Evolutionary conservation across 2,797 vertebrate genomes (phyloP).

Genomic region (Betta splendens): DNA sequence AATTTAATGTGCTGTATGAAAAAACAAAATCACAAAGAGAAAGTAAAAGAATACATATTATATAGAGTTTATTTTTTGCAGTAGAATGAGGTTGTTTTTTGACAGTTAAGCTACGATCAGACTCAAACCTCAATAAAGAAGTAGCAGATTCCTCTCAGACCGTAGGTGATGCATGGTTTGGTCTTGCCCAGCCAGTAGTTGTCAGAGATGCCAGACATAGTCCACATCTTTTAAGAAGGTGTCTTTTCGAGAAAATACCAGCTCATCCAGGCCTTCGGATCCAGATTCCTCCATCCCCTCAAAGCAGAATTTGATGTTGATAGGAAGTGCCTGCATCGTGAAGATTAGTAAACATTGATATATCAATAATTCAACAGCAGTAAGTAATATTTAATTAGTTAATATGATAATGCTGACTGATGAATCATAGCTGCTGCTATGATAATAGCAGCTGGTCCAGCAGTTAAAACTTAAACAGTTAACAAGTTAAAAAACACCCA

Average conservation of each 20-base stretch:
- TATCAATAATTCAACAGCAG: too few species aligned
- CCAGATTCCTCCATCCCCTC: slow-evolving; percentile 99
- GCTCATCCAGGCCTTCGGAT: slow-evolving; percentile 92
- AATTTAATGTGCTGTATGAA: not conserved
- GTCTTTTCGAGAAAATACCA: slow-evolving; percentile 88
- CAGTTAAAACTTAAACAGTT: too few species aligned
- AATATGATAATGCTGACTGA: too few species aligned
- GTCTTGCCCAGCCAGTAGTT: slow-evolving; percentile 98
- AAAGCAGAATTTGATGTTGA: slow-evolving; percentile 96
- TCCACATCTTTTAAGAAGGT: slow-evolving; percentile 93
- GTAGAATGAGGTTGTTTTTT: not conserved
- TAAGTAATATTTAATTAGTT: too few species aligned
- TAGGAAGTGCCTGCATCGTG: slow-evolving; percentile 87
- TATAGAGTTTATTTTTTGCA: not conserved
- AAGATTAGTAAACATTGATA: too few species aligned
- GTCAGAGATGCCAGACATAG: slow-evolving; percentile 96
- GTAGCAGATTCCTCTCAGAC: slow-evolving; percentile 94
- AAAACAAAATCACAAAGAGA: not conserved
- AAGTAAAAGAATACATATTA: not conserved
- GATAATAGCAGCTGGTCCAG: too few species aligned
- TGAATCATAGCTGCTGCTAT: too few species aligned
- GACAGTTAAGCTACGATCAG: not conserved
- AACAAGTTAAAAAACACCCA: too few species aligned
- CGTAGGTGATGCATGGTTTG: slow-evolving; percentile 97
- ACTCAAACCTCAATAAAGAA: slow-evolving; percentile 88